Conservation (phyloP, 2,888 invertebrate species). For the Metallyticus violacea region DNA sequence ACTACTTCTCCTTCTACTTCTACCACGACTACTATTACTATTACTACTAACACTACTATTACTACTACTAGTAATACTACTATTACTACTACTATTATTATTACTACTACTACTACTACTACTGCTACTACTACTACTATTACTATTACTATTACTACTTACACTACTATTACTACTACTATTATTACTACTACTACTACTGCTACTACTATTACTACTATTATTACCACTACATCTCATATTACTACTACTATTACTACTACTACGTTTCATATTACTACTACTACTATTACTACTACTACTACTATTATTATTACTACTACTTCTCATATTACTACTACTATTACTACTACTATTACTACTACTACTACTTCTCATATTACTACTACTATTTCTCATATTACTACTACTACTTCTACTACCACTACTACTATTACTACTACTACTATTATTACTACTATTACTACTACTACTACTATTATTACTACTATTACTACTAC, state of each 20-base stretch:
- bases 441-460: neutral
- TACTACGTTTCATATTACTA: too few species aligned
- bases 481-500: neutral
- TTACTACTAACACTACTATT: too few species aligned
- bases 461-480: neutral
- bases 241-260: too few species aligned
- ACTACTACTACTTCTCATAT: too few species aligned
- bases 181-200: neutral
- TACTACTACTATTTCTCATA: too few species aligned
- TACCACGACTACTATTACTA: neutral
- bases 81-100: neutral
- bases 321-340: too few species aligned
- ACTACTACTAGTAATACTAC: too few species aligned
- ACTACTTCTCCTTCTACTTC: neutral
- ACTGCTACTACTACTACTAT: neutral
- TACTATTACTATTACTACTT: neutral
- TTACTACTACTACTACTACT: neutral
- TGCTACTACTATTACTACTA: neutral
- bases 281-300: neutral
- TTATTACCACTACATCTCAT: neutral
- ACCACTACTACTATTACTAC: neutral
- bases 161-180: too few species aligned
- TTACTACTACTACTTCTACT: too few species aligned
- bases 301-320: neutral
- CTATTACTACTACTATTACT: neutral